Conservation (phyloP, 2,888 invertebrate genomes). For the Machimus atricapillus region DNA sequence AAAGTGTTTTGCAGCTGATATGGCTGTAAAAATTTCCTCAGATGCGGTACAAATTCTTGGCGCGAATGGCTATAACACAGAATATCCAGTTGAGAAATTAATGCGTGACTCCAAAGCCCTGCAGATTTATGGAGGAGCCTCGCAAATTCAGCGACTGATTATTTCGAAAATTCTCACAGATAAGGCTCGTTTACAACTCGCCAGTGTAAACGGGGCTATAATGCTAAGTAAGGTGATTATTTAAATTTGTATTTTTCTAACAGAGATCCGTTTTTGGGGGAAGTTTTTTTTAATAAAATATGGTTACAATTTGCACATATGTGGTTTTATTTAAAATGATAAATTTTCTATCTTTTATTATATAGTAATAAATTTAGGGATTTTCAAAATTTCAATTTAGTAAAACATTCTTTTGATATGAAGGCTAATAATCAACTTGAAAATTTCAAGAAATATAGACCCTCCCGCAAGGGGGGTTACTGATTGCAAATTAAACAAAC, state of each 20-base stretch:
- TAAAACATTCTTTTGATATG: too few species aligned
- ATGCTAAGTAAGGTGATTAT: not conserved
- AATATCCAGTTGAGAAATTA: slow-evolving; percentile 94
- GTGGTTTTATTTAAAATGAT: not conserved
- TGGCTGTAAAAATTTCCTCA: slow-evolving; percentile 86
- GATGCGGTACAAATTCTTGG: slow-evolving; percentile 93
- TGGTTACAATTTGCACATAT: not conserved
- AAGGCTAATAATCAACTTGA: too few species aligned
- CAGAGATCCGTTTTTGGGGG: not conserved
- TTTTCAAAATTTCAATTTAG: too few species aligned
- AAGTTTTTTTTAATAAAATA: not conserved
- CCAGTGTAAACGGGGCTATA: too few species aligned
- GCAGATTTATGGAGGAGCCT: slow-evolving; percentile 94
- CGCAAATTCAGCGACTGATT: slow-evolving; percentile 90
- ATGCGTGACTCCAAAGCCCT: slow-evolving; percentile 97
- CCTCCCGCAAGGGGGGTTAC: too few species aligned
- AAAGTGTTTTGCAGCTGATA: slow-evolving; percentile 84
- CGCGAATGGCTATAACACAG: slow-evolving; percentile 91
- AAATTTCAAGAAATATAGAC: too few species aligned
- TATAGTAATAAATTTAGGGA: not conserved
- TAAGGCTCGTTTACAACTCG: too few species aligned
- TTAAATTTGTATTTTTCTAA: not conserved
- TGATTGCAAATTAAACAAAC: too few species aligned
- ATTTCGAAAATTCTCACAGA: slow-evolving; percentile 75
- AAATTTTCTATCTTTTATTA: not conserved